phyloP scores from a whole-genome alignment of 2,113 vertebrate species.

The Meleagris gallopavo region DNA sequence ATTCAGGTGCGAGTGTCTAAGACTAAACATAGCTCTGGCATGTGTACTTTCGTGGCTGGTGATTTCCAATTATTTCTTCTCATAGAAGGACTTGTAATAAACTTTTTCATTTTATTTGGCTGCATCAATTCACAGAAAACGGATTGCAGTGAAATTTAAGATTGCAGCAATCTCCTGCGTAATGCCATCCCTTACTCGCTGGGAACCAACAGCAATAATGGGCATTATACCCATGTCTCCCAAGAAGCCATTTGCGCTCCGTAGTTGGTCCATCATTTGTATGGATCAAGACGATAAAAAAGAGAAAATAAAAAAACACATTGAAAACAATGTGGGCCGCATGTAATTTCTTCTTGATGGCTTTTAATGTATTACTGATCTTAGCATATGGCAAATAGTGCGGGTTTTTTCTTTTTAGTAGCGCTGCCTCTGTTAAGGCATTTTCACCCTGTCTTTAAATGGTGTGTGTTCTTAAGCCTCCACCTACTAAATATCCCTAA shows the following conservation, averaged over 20 bases:
- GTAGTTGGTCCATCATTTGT: constrained; percentile 41
- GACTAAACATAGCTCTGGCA: neutral
- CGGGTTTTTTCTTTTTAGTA: neutral
- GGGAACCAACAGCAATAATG: constrained; percentile 6
- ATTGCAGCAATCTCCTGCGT: constrained; percentile 32
- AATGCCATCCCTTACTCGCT: neutral
- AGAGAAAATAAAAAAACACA: constrained; percentile 15
- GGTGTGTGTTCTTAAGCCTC: neutral
- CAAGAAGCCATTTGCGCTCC: constrained; percentile 56
- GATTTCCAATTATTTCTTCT: constrained; percentile 8
- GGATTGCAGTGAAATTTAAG: constrained; percentile 58
- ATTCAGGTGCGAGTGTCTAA: neutral
- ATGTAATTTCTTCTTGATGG: constrained; percentile 42
- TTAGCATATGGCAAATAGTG: neutral
- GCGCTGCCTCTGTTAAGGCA: neutral
- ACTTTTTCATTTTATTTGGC: constrained; percentile 52
- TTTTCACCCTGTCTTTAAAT: constrained; percentile 13
- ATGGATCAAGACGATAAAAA: constrained; percentile 11
- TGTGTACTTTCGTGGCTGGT: neutral
- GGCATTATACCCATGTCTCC: neutral
- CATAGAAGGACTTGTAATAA: neutral
- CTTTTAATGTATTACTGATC: constrained; percentile 55
- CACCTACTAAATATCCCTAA: constrained; percentile 25
- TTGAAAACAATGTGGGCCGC: neutral
- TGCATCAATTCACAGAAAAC: constrained; percentile 57